phyloP scores from a whole-genome alignment of 2,113 vertebrate species.

The Holacanthus passer region DNA sequence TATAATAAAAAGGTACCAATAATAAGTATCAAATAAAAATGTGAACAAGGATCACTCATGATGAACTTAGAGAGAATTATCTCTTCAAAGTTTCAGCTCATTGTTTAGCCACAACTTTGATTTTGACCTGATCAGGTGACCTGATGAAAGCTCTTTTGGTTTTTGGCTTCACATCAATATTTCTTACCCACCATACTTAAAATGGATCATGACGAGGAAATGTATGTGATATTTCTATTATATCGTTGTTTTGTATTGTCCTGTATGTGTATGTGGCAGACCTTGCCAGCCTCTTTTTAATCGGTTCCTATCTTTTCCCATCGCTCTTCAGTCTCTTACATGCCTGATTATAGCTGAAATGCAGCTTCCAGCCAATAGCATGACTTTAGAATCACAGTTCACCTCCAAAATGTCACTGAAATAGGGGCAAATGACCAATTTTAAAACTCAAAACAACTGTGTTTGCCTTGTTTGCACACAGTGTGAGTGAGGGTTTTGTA shows the following conservation, averaged over 20 bases:
- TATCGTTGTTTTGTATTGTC: too few species aligned
- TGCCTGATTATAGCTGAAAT: slow-evolving; percentile 19
- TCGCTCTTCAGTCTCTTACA: neutral
- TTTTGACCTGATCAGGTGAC: too few species aligned
- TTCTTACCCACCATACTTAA: too few species aligned
- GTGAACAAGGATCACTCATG: too few species aligned
- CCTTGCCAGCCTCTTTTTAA: slow-evolving; percentile 9
- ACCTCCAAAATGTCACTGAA: slow-evolving; percentile 49
- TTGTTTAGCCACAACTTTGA: neutral
- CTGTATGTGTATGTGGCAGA: too few species aligned
- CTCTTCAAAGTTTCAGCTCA: neutral
- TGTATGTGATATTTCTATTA: too few species aligned
- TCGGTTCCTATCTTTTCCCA: neutral
- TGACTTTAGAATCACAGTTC: slow-evolving; percentile 4
- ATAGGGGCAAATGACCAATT: slow-evolving; percentile 51
- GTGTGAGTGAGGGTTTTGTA: slow-evolving; percentile 10
- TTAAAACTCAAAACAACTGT: slow-evolving; percentile 20
- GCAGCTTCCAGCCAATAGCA: neutral
- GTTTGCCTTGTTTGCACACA: neutral
- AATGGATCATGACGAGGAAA: too few species aligned
- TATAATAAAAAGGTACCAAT: too few species aligned
- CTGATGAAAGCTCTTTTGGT: too few species aligned
- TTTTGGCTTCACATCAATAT: too few species aligned
- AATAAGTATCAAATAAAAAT: too few species aligned
- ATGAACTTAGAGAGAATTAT: too few species aligned